Percentiles rank a stretch among this genome's conserved stretches.
Evolutionary conservation across 1,140 invertebrate species (phyloP).

Genomic region (Papilio xuthus): DNA sequence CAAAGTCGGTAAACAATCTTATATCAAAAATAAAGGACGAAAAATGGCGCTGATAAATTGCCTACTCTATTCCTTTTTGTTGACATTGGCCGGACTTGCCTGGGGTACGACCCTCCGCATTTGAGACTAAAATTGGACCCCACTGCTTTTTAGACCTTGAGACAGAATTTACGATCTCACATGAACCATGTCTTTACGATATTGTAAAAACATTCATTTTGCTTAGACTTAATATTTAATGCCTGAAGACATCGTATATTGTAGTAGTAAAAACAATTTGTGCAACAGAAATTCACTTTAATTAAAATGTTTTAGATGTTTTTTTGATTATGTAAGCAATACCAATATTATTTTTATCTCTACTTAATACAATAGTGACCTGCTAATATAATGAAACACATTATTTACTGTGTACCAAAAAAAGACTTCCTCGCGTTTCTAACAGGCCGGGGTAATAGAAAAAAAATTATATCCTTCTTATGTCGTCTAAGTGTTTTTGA

Average conservation of each 20-base stretch:
- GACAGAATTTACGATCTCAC: slow-evolving; percentile 22
- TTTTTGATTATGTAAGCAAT: too few species aligned
- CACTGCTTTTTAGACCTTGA: slow-evolving; percentile 29
- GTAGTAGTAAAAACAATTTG: too few species aligned
- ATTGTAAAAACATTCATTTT: background rate
- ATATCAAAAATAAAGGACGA: background rate
- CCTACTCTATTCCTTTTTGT: slow-evolving; percentile 23
- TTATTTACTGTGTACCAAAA: too few species aligned
- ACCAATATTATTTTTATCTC: too few species aligned
- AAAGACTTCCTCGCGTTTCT: background rate
- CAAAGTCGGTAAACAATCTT: background rate
- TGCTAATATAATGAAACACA: too few species aligned
- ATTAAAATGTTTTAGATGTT: too few species aligned
- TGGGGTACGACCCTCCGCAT: slow-evolving; percentile 11
- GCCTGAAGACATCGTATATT: too few species aligned
- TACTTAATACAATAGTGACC: too few species aligned
- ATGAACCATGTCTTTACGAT: background rate
- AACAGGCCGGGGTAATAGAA: background rate
- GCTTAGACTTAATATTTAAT: background rate
- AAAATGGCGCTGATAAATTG: slow-evolving; percentile 26
- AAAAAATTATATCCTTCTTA: background rate
- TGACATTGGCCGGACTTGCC: background rate
- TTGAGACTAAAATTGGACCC: slow-evolving; percentile 27
- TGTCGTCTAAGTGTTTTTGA: background rate
- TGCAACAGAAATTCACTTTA: too few species aligned